Evolutionary conservation across 1,140 invertebrate species (phyloP).

Genomic region (Pollicipes pollicipes): DNA sequence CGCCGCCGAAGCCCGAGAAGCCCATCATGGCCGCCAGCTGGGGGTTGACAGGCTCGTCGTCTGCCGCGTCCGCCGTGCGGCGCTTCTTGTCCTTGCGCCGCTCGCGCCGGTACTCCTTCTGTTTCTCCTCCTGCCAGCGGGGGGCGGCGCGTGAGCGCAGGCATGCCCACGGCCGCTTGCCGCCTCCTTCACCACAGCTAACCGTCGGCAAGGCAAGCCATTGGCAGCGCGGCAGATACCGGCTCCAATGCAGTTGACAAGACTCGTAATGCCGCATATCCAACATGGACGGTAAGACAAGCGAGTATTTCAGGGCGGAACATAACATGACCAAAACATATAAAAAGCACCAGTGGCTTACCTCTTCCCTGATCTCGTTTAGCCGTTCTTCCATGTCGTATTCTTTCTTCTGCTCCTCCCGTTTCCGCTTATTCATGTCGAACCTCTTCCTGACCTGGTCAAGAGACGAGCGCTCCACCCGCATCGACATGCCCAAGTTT

Average conservation of each 20-base stretch:
- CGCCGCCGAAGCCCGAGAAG: slow-evolving; percentile 84
- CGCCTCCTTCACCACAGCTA: not conserved
- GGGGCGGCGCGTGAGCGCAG: slow-evolving; percentile 7
- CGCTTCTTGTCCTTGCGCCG: slow-evolving; percentile 76
- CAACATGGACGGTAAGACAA: not conserved
- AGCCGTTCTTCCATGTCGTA: slow-evolving; percentile 83
- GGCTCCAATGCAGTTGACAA: not conserved
- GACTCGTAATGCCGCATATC: not conserved
- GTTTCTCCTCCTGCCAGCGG: slow-evolving; percentile 57
- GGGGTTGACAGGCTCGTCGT: slow-evolving; percentile 37
- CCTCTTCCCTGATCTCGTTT: slow-evolving; percentile 86
- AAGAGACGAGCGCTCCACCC: slow-evolving; percentile 82
- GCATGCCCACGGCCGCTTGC: not conserved
- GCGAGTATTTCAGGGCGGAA: not conserved
- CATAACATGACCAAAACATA: too few relatives aligned
- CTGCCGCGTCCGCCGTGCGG: slow-evolving; percentile 53
- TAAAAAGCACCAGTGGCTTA: too few relatives aligned
- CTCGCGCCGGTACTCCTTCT: slow-evolving; percentile 80
- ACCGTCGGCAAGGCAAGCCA: too few relatives aligned
- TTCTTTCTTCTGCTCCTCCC: slow-evolving; percentile 88
- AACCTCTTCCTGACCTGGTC: slow-evolving; percentile 92
- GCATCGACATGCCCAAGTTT: slow-evolving; percentile 99
- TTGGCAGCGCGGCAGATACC: slow-evolving; percentile 10
- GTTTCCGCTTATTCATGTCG: slow-evolving; percentile 79
- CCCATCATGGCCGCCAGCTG: slow-evolving; percentile 94